phyloP scores from a whole-genome alignment of 1,140 invertebrate genomes.

The Drosophila nigrodunni region DNA sequence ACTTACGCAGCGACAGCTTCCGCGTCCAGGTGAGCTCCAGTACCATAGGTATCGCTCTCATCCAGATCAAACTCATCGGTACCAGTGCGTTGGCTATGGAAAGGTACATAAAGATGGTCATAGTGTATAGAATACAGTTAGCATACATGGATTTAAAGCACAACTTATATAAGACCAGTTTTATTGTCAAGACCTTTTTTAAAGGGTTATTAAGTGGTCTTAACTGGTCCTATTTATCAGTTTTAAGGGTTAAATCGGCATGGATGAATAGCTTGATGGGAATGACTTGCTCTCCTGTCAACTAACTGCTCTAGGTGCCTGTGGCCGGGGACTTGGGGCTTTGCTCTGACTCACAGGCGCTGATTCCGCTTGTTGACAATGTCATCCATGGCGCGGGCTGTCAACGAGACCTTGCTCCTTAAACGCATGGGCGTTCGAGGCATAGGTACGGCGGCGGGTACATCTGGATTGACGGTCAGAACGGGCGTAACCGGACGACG shows the following conservation, averaged over 20 bases:
- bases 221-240: too few relatives aligned
- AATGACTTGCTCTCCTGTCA: neutral
- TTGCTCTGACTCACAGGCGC: conserved; percentile 62
- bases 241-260: neutral
- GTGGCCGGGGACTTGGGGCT: conserved; percentile 1
- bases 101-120: neutral
- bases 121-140: too few relatives aligned
- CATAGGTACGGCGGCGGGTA: conserved; percentile 70
- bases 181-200: too few relatives aligned
- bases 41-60: conserved; percentile 76
- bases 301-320: conserved; percentile 1
- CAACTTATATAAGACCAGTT: too few relatives aligned
- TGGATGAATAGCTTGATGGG: neutral
- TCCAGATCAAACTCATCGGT: conserved; percentile 79
- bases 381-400: conserved; percentile 74
- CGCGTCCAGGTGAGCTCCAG: conserved; percentile 60
- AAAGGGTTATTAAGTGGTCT: too few relatives aligned
- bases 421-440: conserved; percentile 79
- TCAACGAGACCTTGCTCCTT: conserved; percentile 72
- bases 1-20: conserved; percentile 76
- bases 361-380: conserved; percentile 73
- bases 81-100: conserved; percentile 66
- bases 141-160: too few relatives aligned
- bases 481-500: conserved; percentile 79
- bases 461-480: conserved; percentile 68